A percentile compares a stretch with the other conserved stretches of the same genome.
These are phyloP conservation scores for Colistium nudipinnis DNA, from an alignment of 2,113 vertebrate species.

Conservation along the genomic window DNA sequence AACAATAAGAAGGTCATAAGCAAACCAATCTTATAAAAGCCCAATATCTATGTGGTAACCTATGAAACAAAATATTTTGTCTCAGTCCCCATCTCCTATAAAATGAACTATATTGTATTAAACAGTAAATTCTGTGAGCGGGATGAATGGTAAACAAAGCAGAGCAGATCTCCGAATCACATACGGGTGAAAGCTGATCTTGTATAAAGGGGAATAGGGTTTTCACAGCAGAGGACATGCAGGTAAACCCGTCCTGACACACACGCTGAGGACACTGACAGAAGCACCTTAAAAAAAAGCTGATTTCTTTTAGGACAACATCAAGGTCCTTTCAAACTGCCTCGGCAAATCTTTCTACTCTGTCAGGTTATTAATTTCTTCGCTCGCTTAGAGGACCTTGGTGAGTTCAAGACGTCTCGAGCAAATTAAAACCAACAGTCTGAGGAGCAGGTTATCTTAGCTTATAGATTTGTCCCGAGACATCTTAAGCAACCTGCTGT, in stretches of 20 bases:
- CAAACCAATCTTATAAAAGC: background rate
- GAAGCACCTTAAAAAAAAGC: conserved; percentile 12
- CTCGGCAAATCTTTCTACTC: conserved; percentile 29
- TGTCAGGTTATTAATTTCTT: conserved; percentile 53
- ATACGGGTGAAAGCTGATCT: conserved; percentile 11
- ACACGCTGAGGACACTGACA: conserved; percentile 29
- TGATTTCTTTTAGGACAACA: conserved; percentile 46
- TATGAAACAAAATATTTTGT: background rate
- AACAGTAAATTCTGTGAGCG: background rate
- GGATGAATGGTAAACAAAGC: conserved; percentile 6
- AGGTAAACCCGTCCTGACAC: conserved; percentile 41
- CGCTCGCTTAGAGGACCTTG: conserved; percentile 37
- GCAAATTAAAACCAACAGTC: conserved; percentile 43
- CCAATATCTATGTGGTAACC: background rate
- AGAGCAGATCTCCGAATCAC: background rate
- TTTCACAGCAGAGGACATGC: conserved; percentile 38
- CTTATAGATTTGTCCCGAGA: conserved; percentile 7
- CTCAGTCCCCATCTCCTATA: background rate
- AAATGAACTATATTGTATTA: background rate
- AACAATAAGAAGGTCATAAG: background rate
- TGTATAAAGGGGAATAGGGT: conserved; percentile 48
- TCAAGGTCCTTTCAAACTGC: conserved; percentile 5
- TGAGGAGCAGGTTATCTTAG: conserved; percentile 12
- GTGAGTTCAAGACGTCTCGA: conserved; percentile 9
- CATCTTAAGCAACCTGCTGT: background rate